phyloP scores from a whole-genome alignment of 2,888 invertebrate genomes.

The Eudasyphora cyanicolor region DNA sequence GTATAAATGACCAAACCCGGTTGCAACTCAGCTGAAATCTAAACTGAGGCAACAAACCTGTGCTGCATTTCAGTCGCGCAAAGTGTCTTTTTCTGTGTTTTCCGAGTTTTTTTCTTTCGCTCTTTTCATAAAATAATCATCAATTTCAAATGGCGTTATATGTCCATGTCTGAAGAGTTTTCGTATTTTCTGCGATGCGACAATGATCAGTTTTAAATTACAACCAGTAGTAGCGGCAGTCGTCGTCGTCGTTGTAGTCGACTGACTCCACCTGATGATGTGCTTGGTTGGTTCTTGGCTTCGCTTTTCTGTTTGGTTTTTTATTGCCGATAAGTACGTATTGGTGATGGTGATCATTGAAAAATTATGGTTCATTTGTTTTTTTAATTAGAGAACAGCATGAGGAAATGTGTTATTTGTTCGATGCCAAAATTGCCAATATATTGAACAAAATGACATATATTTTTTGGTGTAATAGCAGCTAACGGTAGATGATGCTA shows the following conservation, averaged over 20 bases:
- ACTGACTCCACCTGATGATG: neutral
- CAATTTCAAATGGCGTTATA: conserved; percentile 50
- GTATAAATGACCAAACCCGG: conserved; percentile 10
- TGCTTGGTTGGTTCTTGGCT: neutral
- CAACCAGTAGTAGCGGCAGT: neutral
- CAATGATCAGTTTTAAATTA: conserved; percentile 24
- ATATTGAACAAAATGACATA: neutral
- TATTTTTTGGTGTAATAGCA: too few relatives aligned
- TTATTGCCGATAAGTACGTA: neutral
- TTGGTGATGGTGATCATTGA: neutral
- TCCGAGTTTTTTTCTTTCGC: neutral
- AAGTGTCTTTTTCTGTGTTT: neutral
- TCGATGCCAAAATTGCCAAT: neutral
- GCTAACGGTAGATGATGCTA: too few relatives aligned
- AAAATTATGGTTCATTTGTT: conserved; percentile 8
- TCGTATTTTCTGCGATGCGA: neutral
- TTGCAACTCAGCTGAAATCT: conserved; percentile 6
- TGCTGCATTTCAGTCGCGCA: neutral
- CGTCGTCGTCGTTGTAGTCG: neutral
- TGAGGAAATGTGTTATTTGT: neutral
- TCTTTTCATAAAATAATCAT: conserved; percentile 11
- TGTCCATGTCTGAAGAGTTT: neutral
- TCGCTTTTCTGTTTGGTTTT: too few relatives aligned
- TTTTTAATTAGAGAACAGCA: conserved; percentile 11
- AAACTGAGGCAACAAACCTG: conserved; percentile 11